A percentile compares a stretch with the other conserved stretches of the same genome.
Conservation (phyloP, 2,888 invertebrate genomes). For the Andricus curvator region DNA sequence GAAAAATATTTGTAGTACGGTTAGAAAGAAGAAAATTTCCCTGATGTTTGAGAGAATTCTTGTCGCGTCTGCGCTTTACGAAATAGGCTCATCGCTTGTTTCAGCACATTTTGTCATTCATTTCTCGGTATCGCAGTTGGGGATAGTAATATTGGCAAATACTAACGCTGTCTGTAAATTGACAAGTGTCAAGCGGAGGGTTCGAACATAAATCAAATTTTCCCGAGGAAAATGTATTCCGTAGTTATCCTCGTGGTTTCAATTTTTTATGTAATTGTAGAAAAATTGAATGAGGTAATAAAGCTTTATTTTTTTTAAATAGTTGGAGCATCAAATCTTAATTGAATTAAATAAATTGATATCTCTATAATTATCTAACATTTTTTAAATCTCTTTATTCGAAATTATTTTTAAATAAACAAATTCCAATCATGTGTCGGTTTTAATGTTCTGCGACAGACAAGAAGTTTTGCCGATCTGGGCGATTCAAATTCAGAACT, state of each 20-base stretch:
- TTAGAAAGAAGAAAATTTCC: slow-evolving; percentile 8
- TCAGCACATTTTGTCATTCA: slow-evolving; percentile 34
- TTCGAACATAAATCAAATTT: slow-evolving; percentile 27
- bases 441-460: background rate
- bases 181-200: slow-evolving; percentile 17
- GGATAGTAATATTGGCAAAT: slow-evolving; percentile 27
- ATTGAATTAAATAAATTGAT: background rate
- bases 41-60: slow-evolving; percentile 12
- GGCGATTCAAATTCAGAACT: background rate
- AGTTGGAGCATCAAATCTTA: background rate
- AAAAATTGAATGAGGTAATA: background rate
- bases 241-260: background rate
- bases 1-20: background rate
- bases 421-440: background rate
- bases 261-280: background rate
- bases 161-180: slow-evolving; percentile 10
- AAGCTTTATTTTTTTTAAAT: background rate
- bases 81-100: slow-evolving; percentile 31
- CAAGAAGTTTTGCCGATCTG: background rate
- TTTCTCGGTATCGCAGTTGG: slow-evolving; percentile 26
- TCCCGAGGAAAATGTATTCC: background rate
- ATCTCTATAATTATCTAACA: too few relatives aligned
- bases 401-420: too few relatives aligned
- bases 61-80: background rate
- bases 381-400: too few relatives aligned